Evolutionary conservation across 2,888 invertebrate genomes (phyloP).

Genomic region (Anticlea derivata): DNA sequence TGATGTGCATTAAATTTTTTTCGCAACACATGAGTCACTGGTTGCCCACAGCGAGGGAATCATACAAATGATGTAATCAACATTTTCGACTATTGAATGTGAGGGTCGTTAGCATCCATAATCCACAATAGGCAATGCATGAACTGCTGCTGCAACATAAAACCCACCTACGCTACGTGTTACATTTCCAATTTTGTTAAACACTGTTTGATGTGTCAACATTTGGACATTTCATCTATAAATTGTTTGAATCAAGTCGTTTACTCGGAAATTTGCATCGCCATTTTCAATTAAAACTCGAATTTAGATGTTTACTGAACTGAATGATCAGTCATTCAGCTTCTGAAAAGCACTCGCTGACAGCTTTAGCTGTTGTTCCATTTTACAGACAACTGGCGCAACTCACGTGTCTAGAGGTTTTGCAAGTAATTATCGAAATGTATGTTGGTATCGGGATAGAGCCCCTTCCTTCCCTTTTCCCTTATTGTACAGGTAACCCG

Average conservation of each 20-base stretch:
- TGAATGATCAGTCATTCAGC: constrained; percentile 33
- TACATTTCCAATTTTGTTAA: constrained; percentile 53
- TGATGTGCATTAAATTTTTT: constrained; percentile 40
- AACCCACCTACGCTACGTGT: constrained; percentile 61
- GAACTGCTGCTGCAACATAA: constrained; percentile 55
- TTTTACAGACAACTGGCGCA: constrained; percentile 32
- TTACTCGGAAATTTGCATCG: constrained; percentile 6
- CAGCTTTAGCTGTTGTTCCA: constrained; percentile 33
- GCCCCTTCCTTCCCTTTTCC: too few species aligned
- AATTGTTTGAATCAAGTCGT: constrained; percentile 2
- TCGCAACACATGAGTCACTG: constrained; percentile 45
- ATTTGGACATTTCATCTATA: constrained; percentile 10
- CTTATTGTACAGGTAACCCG: too few species aligned
- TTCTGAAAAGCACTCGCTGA: constrained; percentile 32
- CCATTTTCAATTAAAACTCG: constrained; percentile 11
- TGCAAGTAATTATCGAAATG: constrained; percentile 15
- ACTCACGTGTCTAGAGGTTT: constrained; percentile 28
- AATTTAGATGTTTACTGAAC: constrained; percentile 29
- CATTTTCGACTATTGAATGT: constrained; percentile 57
- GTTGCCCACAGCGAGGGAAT: constrained; percentile 45
- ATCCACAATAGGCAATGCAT: constrained; percentile 71
- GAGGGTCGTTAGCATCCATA: constrained; percentile 58
- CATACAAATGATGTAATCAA: constrained; percentile 61
- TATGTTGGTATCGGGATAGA: too few species aligned
- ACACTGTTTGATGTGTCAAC: constrained; percentile 11